These are phyloP conservation scores for Ctenoplectra terminalis DNA, from an alignment of 1,140 invertebrate species.

Conservation along the genomic window DNA sequence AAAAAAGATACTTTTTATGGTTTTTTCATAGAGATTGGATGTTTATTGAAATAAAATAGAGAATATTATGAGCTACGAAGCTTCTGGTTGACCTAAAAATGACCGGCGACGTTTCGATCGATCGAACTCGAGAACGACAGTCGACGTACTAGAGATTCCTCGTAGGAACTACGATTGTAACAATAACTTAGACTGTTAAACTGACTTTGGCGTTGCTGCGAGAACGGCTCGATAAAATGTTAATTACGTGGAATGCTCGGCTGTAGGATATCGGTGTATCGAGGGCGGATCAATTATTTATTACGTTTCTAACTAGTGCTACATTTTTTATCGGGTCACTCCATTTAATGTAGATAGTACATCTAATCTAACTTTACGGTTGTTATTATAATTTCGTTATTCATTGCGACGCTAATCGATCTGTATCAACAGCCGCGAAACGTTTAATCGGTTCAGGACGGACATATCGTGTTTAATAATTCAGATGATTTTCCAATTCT, in stretches of 20 bases:
- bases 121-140: slow-evolving; percentile 39
- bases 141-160: slow-evolving; percentile 29
- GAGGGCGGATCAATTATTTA: slow-evolving; percentile 14
- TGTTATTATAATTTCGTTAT: not conserved
- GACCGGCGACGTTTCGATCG: slow-evolving; percentile 35
- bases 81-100: slow-evolving; percentile 34
- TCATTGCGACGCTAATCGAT: not conserved
- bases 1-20: no score
- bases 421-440: no score
- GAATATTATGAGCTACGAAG: not conserved
- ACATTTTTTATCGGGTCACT: not conserved
- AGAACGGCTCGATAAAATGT: not conserved
- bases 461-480: no score
- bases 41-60: not conserved
- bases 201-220: slow-evolving; percentile 19
- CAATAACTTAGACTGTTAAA: slow-evolving; percentile 19
- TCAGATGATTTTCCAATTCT: no score
- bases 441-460: no score
- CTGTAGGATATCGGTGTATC: not conserved
- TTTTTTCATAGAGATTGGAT: not conserved
- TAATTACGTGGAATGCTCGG: not conserved
- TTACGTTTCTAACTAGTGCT: no score
- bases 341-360: not conserved
- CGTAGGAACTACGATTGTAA: slow-evolving; percentile 14
- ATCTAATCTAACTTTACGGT: not conserved